Base-by-base conservation (phyloP, 92 coral and sea anemone genomes). In the Bergia sp. region DNA sequence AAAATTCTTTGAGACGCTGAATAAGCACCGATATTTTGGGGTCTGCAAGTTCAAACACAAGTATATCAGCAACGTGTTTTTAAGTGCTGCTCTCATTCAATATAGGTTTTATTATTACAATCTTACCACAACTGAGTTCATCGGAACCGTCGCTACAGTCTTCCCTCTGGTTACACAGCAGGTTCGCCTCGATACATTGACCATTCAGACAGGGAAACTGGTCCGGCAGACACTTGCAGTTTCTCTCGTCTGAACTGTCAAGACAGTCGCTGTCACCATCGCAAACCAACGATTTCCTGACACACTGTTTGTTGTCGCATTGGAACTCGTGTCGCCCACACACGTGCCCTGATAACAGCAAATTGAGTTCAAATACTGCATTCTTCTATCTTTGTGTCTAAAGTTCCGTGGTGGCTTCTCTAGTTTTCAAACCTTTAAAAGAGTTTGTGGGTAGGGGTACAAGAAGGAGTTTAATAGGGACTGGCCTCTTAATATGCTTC, bases 191-290 rank as follows among this genome's bases (percentile, higher is more conserved):
- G 50, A 75, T 75, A 23, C 79, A 75, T 40, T 75, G 45, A 40
- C 67, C 67, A 55, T 13, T 80, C 65, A 80, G 41, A 37, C 84
- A 80, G 29, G 84, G 84, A 64, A 47, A 80, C 84, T 80, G 67
- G 40, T 57, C 41, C 38, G 84, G 84, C 29, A 80, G 84, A 53
- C 84, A 80, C n/a, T 80, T 80, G 84, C 84, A 80, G 69, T 7
- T 37, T 21, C 66, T 38, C 43, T 80, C 84, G 21, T 80, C 84
- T 11, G 84, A 80, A 29, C 43, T 55, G 43, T 80, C 84, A 71
- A 80, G 38, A 53, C 84, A 80, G 10, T 80, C n/a, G 15, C 23
- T 53, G 84, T 80, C 84, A 7, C 71, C 84, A 37, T 80, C 69
- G 29, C 84, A 80, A 45, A 80, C 84, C 10, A 80, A 21, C 15